phyloP scores from a whole-genome alignment of 2,797 vertebrate species.

The Enteromius trimaculatus region DNA sequence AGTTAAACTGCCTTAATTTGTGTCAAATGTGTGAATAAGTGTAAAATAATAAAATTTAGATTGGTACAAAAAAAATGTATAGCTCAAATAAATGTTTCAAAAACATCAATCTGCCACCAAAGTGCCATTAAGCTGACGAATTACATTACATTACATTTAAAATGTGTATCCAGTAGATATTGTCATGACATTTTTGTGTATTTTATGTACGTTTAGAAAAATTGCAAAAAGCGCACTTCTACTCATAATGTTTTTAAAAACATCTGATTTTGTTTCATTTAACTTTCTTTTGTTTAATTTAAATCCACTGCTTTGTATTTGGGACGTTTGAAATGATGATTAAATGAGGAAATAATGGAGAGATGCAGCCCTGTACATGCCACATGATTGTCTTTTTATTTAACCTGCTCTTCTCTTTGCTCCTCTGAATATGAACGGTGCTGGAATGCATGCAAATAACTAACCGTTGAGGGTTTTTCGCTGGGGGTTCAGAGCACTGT shows the following conservation, averaged over 20 bases:
- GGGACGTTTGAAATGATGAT: neutral
- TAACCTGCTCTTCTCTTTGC: conserved; percentile 30
- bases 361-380: neutral
- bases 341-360: neutral
- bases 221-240: neutral
- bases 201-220: neutral
- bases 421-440: conserved; percentile 5
- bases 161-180: neutral
- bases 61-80: neutral
- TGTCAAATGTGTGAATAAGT: neutral
- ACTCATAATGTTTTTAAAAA: too few relatives aligned
- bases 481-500: conserved; percentile 22
- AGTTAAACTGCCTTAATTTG: neutral
- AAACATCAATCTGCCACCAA: neutral
- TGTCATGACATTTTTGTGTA: neutral
- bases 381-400: neutral
- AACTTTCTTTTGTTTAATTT: too few relatives aligned
- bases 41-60: neutral
- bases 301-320: neutral
- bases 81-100: neutral
- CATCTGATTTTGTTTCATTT: neutral
- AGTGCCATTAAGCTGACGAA: neutral
- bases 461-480: conserved; percentile 41
- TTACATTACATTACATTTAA: neutral
- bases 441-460: conserved; percentile 42